Evolutionary conservation across 1,140 invertebrate species (phyloP).

Genomic region (Arctopsyche grandis): DNA sequence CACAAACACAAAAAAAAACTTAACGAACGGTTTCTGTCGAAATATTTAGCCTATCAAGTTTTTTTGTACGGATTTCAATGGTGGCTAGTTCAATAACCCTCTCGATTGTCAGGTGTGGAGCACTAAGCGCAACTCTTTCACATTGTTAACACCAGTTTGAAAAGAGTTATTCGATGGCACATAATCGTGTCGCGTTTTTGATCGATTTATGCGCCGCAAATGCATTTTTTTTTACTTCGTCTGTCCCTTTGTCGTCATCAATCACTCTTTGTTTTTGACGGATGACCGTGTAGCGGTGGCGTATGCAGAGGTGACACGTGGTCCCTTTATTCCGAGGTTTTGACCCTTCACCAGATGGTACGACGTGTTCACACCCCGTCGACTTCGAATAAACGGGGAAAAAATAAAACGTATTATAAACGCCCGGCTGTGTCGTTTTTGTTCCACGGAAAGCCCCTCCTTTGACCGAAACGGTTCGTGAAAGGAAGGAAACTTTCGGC

Average conservation of each 20-base stretch:
- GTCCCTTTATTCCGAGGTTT: slow-evolving; percentile 21
- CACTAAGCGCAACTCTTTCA: neutral
- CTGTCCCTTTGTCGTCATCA: slow-evolving; percentile 34
- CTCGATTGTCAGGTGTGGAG: neutral
- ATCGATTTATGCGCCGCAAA: too few species aligned
- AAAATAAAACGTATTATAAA: neutral
- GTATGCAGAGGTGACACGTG: neutral
- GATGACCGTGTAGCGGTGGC: neutral
- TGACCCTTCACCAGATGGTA: slow-evolving; percentile 25
- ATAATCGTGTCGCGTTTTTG: too few species aligned
- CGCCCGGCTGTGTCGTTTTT: neutral
- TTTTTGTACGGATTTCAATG: neutral
- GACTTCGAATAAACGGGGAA: neutral
- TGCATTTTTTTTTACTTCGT: too few species aligned
- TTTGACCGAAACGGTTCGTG: too few species aligned
- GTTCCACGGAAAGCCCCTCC: too few species aligned
- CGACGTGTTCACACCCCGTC: slow-evolving; percentile 8
- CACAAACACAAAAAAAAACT: neutral
- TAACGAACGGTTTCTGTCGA: neutral
- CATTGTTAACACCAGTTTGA: neutral
- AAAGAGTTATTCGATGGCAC: too few species aligned
- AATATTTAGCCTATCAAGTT: neutral
- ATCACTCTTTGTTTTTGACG: slow-evolving; percentile 21
- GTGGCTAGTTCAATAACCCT: neutral
- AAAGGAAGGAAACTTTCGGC: too few species aligned